These are phyloP conservation scores for Leucosticte australis DNA, from an alignment of 2,113 vertebrate species.

Conservation along the genomic window DNA sequence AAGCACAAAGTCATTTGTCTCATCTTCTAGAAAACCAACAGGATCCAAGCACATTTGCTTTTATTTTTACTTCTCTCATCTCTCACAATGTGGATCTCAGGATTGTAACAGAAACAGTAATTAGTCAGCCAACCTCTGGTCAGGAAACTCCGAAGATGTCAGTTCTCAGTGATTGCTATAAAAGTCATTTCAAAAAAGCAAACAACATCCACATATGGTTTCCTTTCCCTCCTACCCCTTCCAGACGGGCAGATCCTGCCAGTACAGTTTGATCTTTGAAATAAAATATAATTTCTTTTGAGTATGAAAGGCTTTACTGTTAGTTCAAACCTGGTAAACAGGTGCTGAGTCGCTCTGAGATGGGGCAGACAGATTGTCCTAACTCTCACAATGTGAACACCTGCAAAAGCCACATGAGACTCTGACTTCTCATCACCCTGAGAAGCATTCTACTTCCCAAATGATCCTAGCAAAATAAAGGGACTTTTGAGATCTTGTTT, in stretches of 20 bases:
- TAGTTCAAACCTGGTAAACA: not conserved
- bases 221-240: not conserved
- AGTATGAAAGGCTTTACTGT: not conserved
- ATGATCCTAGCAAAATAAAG: not conserved
- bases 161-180: not conserved
- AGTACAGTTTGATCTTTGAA: not conserved
- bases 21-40: not conserved
- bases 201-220: not conserved
- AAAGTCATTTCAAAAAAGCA: not conserved
- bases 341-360: not conserved
- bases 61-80: not conserved
- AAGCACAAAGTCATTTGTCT: not conserved
- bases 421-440: not conserved
- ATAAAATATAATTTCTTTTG: not conserved
- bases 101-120: not conserved
- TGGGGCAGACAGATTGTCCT: fast-evolving
- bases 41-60: not conserved
- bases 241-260: not conserved
- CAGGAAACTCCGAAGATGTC: not conserved
- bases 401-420: not conserved
- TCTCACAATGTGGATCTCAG: not conserved
- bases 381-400: not conserved
- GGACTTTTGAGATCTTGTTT: not conserved
- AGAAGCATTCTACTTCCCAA: not conserved
- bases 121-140: not conserved